Conservation (phyloP, 1,140 invertebrate genomes). For the Cotesia typhae region DNA sequence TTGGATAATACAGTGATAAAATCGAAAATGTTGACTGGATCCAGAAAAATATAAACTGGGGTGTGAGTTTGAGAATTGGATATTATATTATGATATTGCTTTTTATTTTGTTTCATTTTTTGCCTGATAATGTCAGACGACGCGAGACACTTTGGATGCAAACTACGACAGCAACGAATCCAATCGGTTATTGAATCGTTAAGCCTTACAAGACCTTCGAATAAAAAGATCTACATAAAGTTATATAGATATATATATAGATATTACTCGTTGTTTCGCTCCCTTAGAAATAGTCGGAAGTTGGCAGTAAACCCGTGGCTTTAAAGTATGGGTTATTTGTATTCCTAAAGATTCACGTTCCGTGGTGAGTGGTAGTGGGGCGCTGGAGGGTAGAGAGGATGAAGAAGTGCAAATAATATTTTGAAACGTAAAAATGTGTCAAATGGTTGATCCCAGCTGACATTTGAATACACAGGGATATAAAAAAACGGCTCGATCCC, state of each 20-base stretch:
- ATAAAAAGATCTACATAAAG: constrained; percentile 60
- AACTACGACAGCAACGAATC: constrained; percentile 48
- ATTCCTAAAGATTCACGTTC: constrained; percentile 6
- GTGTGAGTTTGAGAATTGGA: too few species aligned
- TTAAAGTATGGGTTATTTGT: neutral
- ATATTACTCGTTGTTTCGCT: constrained; percentile 29
- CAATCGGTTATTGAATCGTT: constrained; percentile 67
- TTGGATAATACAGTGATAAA: too few species aligned
- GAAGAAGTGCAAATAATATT: constrained; percentile 62
- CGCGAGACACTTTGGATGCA: constrained; percentile 59
- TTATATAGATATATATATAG: constrained; percentile 38
- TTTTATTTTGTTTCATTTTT: too few species aligned
- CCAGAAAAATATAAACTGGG: too few species aligned
- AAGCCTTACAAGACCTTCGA: constrained; percentile 50
- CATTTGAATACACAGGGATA: constrained; percentile 63
- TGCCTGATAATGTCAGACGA: constrained; percentile 20
- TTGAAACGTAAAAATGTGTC: constrained; percentile 65
- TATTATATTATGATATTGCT: too few species aligned
- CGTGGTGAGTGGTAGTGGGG: constrained; percentile 11
- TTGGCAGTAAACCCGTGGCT: neutral
- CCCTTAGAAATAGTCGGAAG: neutral
- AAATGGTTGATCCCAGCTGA: constrained; percentile 63
- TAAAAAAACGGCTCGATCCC: constrained; percentile 9
- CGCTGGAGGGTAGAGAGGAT: constrained; percentile 7
- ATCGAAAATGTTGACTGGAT: too few species aligned